phyloP scores from a whole-genome alignment of 1,140 invertebrate species.

The Euura lappo region DNA sequence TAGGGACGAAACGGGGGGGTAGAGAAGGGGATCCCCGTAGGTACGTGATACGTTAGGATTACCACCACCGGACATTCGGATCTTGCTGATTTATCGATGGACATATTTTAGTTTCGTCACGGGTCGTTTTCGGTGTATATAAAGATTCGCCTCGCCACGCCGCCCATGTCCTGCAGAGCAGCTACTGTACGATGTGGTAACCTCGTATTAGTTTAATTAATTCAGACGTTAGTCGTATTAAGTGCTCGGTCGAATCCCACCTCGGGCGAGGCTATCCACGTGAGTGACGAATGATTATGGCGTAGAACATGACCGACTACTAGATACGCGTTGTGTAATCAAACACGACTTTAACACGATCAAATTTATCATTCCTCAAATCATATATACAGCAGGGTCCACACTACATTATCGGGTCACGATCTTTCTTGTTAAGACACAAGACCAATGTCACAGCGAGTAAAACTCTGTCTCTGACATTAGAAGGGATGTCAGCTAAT shows the following conservation, averaged over 20 bases:
- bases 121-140: background rate
- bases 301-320: background rate
- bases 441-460: no score
- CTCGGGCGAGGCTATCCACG: background rate
- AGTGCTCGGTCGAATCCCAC: background rate
- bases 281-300: background rate
- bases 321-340: no score
- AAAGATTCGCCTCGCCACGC: background rate
- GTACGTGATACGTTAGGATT: background rate
- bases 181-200: no score
- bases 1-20: background rate
- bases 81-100: background rate
- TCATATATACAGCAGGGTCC: no score
- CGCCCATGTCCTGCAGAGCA: background rate
- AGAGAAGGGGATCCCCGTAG: background rate
- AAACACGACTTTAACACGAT: no score
- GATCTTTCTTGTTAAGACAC: no score
- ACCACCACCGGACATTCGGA: background rate
- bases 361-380: no score
- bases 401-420: no score
- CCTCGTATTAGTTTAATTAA: background rate
- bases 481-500: no score
- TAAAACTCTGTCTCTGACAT: no score
- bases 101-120: background rate
- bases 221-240: background rate